Evolutionary conservation across 2,113 vertebrate genomes (phyloP).

Genomic region (Helogale parvula): DNA sequence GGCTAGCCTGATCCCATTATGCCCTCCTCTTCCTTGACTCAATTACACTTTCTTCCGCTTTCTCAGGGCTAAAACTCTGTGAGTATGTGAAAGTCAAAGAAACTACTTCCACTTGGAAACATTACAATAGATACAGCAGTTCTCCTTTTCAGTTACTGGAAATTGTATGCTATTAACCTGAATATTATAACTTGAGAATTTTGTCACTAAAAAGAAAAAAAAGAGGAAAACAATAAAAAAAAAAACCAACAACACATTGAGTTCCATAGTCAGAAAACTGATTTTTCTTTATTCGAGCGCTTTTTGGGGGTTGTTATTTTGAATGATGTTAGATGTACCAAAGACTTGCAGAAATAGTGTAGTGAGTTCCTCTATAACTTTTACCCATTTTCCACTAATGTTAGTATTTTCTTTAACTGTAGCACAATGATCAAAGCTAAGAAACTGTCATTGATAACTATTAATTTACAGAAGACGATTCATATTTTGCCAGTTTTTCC

Average conservation of each 20-base stretch:
- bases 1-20: neutral
- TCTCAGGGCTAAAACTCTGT: neutral
- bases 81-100: constrained; percentile 44
- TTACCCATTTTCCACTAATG: neutral
- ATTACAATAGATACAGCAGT: neutral
- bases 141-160: neutral
- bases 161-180: neutral
- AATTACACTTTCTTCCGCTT: neutral
- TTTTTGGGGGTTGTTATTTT: constrained; percentile 1
- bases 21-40: neutral
- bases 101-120: neutral
- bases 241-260: neutral
- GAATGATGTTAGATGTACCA: neutral
- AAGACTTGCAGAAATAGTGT: neutral
- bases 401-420: neutral
- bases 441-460: neutral
- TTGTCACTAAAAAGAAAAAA: neutral
- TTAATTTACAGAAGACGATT: neutral
- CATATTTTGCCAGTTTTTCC: neutral
- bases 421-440: neutral
- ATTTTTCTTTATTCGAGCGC: neutral
- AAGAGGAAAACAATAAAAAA: neutral
- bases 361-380: neutral
- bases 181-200: neutral
- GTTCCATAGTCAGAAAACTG: neutral